Evolutionary conservation across 1,140 invertebrate species (phyloP).

Genomic region (Drosophila mojavensis): DNA sequence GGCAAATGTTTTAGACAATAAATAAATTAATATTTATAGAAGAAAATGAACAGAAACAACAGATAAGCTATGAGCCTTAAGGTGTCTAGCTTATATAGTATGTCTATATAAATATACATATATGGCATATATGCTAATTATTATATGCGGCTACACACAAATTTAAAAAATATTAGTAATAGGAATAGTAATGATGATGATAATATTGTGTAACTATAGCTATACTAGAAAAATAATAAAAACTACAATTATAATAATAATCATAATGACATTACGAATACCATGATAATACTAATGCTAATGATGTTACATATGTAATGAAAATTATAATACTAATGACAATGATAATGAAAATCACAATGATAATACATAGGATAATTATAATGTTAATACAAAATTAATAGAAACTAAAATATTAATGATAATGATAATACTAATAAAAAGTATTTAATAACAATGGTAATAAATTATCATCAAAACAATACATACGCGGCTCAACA

Average conservation of each 20-base stretch:
- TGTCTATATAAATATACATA: conserved; percentile 6
- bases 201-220: not conserved
- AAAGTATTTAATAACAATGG: no score
- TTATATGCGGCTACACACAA: conserved; percentile 3
- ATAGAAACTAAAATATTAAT: not conserved
- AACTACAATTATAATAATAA: not conserved
- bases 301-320: not conserved
- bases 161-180: not conserved
- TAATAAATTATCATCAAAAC: no score
- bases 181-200: conserved; percentile 2
- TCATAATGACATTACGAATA: not conserved
- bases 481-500: no score
- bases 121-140: conserved; percentile 18
- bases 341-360: not conserved
- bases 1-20: conserved; percentile 81
- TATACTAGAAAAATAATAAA: not conserved
- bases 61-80: conserved; percentile 12
- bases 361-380: not conserved
- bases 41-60: not conserved
- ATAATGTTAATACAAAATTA: not conserved
- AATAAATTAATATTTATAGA: conserved; percentile 78
- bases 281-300: not conserved
- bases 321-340: not conserved
- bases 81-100: conserved; percentile 27
- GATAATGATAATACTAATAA: not conserved